A percentile compares a stretch with the other conserved stretches of the same genome.
Evolutionary conservation across 2,888 invertebrate species (phyloP).

Genomic region (Matsumyia berberina): DNA sequence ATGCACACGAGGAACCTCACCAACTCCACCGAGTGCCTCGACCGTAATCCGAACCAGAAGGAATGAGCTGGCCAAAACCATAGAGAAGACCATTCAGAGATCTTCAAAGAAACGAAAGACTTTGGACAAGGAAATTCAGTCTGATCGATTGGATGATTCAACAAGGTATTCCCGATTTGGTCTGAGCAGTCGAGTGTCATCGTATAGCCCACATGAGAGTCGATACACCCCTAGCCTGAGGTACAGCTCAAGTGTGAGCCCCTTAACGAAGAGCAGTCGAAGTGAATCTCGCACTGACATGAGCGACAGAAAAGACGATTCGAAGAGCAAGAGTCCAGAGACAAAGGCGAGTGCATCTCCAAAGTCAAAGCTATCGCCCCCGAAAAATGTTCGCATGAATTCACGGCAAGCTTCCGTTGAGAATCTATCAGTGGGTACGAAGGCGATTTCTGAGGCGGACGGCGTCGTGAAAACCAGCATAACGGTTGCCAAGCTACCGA

Average conservation of each 20-base stretch:
- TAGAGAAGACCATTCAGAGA: slow-evolving; percentile 89
- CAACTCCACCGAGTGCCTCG: slow-evolving; percentile 87
- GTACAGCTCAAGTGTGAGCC: slow-evolving; percentile 80
- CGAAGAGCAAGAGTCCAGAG: slow-evolving; percentile 69
- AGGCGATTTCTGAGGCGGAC: slow-evolving; percentile 80
- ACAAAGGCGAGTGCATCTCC: slow-evolving; percentile 53
- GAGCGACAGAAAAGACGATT: slow-evolving; percentile 76
- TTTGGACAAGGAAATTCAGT: slow-evolving; percentile 90
- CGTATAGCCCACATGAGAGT: slow-evolving; percentile 83
- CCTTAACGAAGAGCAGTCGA: slow-evolving; percentile 77
- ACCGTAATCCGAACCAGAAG: slow-evolving; percentile 88
- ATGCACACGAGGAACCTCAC: slow-evolving; percentile 91
- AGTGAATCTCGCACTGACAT: slow-evolving; percentile 76
- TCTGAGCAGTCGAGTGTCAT: slow-evolving; percentile 85
- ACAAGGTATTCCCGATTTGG: slow-evolving; percentile 88
- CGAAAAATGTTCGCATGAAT: slow-evolving; percentile 80
- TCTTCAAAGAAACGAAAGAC: slow-evolving; percentile 86
- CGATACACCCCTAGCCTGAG: slow-evolving; percentile 81
- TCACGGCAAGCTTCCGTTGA: slow-evolving; percentile 82
- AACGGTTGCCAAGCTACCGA: slow-evolving; percentile 84
- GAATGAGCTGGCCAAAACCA: slow-evolving; percentile 89
- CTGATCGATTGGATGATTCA: slow-evolving; percentile 89
- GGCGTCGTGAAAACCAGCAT: slow-evolving; percentile 84
- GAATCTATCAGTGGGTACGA: slow-evolving; percentile 78
- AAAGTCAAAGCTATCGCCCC: slow-evolving; percentile 82